Evolutionary conservation across 1,140 invertebrate genomes (phyloP), one percentile per base, ranked within the genome.

Genomic region (Arctopsyche grandis): DNA sequence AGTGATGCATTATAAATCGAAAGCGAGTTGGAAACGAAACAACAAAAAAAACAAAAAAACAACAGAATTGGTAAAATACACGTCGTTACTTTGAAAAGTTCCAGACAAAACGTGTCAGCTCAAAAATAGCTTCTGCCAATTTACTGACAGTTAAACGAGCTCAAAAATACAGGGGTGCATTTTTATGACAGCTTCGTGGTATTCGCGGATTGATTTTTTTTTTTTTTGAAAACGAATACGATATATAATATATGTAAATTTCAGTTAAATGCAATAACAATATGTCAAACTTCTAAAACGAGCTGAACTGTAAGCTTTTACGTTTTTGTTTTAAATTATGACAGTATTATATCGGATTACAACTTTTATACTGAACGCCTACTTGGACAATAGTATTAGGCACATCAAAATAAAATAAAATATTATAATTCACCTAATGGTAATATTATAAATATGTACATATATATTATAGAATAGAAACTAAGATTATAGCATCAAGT

Each of bases 21-120:
- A 38, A 38, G 29, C 1, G 29, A 1, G 29, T 38, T 38, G 29
- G 1, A 7, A 38, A n/a, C n/a, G n/a, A n/a, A n/a, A n/a, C n/a
- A n/a, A n/a, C n/a, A n/a, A n/a, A n/a, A n/a, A n/a, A n/a, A n/a
- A n/a, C 3, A 38, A 38, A 38, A 38, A 38, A 38, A 38, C 7
- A 38, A 52, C 4, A 16, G 16, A 52, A 52, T 52, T 16, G 48
- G 48, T 14, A 52, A 52, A 52, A 3, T 52, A 10, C 48, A 16
- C 4, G 48, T 52, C 12, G 48, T 44, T 9, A n/a, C 69, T 70
- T 70, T 70, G 69, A 70, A 38, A 43, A 44, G 69, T 26, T 70
- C 69, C 69, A 70, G 69, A 70, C 69, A 70, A 70, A 38, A 70
- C 9, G 21, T 44, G 69, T 70, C 69, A 70, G 69, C 38, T 43